Conservation (phyloP, 2,888 invertebrate species). For the Melolontha melolontha region DNA sequence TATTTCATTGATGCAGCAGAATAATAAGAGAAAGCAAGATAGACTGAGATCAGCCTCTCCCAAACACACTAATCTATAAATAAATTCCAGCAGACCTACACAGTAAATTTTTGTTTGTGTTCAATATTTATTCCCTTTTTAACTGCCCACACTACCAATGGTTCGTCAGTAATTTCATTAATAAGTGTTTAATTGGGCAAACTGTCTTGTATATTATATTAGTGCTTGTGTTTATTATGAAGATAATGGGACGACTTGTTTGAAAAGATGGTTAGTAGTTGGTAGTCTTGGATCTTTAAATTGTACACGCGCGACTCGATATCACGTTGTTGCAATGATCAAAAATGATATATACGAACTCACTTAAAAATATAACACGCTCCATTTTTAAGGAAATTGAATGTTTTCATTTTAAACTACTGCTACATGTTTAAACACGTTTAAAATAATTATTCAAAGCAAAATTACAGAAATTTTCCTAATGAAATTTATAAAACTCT, state of each 20-base stretch:
- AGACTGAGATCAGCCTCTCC: slow-evolving; percentile 52
- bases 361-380: too few relatives aligned
- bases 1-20: slow-evolving; percentile 16
- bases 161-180: slow-evolving; percentile 40
- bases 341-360: too few relatives aligned
- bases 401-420: too few relatives aligned
- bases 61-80: slow-evolving; percentile 61
- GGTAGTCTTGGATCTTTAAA: slow-evolving; percentile 20
- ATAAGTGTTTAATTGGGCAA: not conserved
- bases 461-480: too few relatives aligned
- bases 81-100: slow-evolving; percentile 62
- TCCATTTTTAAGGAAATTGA: too few relatives aligned
- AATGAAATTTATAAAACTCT: too few relatives aligned
- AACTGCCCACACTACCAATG: slow-evolving; percentile 55
- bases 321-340: not conserved
- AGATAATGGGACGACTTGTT: not conserved
- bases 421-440: too few relatives aligned
- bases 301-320: slow-evolving; percentile 1
- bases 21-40: slow-evolving; percentile 37
- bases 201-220: too few relatives aligned
- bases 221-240: not conserved
- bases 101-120: slow-evolving; percentile 58
- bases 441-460: too few relatives aligned
- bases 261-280: not conserved
- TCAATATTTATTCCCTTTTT: slow-evolving; percentile 55